phyloP scores from a whole-genome alignment of 2,888 invertebrate genomes.

The Baronia brevicornis region DNA sequence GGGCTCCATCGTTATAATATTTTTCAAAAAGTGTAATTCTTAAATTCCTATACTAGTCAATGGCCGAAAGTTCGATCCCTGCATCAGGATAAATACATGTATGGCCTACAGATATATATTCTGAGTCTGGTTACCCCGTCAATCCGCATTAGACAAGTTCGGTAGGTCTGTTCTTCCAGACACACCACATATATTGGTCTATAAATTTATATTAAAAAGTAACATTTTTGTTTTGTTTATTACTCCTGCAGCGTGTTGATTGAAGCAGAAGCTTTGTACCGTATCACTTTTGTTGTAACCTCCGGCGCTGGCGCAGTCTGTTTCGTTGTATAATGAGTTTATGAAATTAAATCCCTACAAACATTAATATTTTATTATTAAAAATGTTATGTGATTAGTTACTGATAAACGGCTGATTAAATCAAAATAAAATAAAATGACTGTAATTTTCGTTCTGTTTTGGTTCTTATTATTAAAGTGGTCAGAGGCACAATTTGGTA shows the following conservation, averaged over 20 bases:
- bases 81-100: too few species aligned
- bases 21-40: too few species aligned
- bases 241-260: constrained; percentile 39
- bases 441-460: constrained; percentile 28
- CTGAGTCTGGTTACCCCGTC: too few species aligned
- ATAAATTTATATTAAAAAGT: neutral
- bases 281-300: constrained; percentile 57
- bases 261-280: constrained; percentile 52
- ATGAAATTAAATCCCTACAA: constrained; percentile 4
- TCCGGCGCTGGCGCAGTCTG: constrained; percentile 18
- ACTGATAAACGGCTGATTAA: constrained; percentile 11
- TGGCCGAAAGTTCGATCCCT: too few species aligned
- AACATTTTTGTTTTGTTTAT: constrained; percentile 29
- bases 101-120: too few species aligned
- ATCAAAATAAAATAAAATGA: constrained; percentile 23
- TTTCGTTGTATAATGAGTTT: constrained; percentile 19
- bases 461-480: constrained; percentile 41
- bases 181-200: too few species aligned
- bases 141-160: too few species aligned
- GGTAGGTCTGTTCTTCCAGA: too few species aligned
- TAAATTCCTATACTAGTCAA: too few species aligned
- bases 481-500: constrained; percentile 61
- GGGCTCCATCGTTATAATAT: too few species aligned
- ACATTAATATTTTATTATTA: constrained; percentile 1
- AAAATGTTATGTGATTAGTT: constrained; percentile 12